Base-by-base conservation (phyloP, 2,888 invertebrate species). In the Therioaphis trifolii region DNA sequence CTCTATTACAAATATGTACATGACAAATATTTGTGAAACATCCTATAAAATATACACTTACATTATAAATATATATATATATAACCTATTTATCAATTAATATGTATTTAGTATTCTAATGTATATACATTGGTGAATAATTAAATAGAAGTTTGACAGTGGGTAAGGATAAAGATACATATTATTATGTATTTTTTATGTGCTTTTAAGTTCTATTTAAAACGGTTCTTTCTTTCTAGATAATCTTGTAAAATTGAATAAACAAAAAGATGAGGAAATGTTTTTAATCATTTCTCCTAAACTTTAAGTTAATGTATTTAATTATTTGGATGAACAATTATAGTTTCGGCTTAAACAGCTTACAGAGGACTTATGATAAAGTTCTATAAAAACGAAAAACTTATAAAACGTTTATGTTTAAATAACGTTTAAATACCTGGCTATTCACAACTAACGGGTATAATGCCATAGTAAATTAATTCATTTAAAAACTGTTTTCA, bases 241-340 rank as follows among this genome's bases (percentile, higher is more conserved):
- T 12, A 14, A 63, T 12, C n/a, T 61, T 24, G 46, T 76, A n/a
- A 63, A 46, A 63, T 76, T 61, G n/a, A 63, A 61, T 46, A 3
- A 46, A 76, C 46, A 46, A 76, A 63, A n/a, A 61, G 14, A 63
- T 40, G 12, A 40, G 61, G 5, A 27, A 61, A 76, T 24, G 35
- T 46, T 27, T 61, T 61, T 76, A 27, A 61, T 75, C 24, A 58
- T 29, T 24, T 9, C 27, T 55, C 24, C 18, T 24, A 61, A 61
- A 43, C 61, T 76, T 76, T 63, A 63, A 63, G 24, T 63, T 46
- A 63, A 63, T 9, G 21, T 76, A 76, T 76, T 63, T 76, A 63
- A 76, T 76, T 49, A 63, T 27, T 63, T 18, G 9, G n/a, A 63
- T 58, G 24, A 12, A 75, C 24, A 40, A 24, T 14, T 35, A 5